Base-by-base conservation (phyloP, 2,113 vertebrate genomes). In the Stigmatopora nigra region DNA sequence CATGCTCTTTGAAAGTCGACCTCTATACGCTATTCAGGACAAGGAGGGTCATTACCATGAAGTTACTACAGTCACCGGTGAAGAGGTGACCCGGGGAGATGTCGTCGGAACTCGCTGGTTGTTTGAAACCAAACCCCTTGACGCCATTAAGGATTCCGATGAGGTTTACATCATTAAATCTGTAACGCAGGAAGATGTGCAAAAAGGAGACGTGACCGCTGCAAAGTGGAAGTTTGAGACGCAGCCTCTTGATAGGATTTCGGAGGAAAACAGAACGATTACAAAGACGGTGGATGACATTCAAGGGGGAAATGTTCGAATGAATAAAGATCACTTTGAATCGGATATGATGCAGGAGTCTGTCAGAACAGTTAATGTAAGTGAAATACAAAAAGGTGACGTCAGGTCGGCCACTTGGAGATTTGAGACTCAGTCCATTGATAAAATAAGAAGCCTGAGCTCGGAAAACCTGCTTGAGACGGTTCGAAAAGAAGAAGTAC, bases 71-170 rank as follows among this genome's bases (percentile, higher is more conserved):
- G 92, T 97, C 67, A 93, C 92, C 71, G 96, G 94, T 45, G 92
- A 97, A 77, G 94, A 96, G 52, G 88, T 93, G 13, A 88, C 90
- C 61, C 87, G 90, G 17, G 94, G 94, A 61, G 92, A 97, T 86
- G 94, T 97, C 13, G 77, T 93, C 17, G 92, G 92, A 52, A 91
- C 93, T 9, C 91, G 92, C 5, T 97, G 94, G 94, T 76, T 95
- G 78, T 97, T 97, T 91, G 94, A 97, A 92, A 97, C 94, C 19
- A 95, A 94, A 69, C 93, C 94, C 20, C 80, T 97, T 19, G 94
- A 93, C 44, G 90, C 92, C 14, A 94, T 97, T 74, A 93, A 90
- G 68, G 87, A 93, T 70, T 90, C 89, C 22, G 87, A 94, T 65
- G 90, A 91, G 51, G 91, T 97, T 13, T 94, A 95, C 70, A 17